Base-by-base conservation (phyloP, 2,113 vertebrate genomes). In the Paedocypris sp. region DNA sequence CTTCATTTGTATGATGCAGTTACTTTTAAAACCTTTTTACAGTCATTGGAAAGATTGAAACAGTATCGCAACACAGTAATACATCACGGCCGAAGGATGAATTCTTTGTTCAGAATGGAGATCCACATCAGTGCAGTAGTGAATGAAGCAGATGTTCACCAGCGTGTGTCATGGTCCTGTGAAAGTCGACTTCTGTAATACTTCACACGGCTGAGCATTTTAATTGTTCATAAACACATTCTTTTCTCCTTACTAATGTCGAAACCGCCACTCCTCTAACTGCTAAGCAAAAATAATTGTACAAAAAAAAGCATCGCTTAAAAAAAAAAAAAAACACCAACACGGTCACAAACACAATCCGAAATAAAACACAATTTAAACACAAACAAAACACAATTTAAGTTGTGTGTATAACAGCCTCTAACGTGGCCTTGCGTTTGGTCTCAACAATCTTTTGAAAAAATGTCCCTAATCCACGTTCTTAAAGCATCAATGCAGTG, bases 101-200 rank as follows among this genome's bases (percentile, higher is more conserved):
- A 10, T 42, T 41, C 4, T 26, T 5, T 12, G 36, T 56, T 6
- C 11, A 35, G 9, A 51, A 31, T 5, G 32, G 18, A 33, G 4
- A 18, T 51, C 9, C 6, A 35, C 4, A 9, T 41, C 16, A 57
- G 38, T 43, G 39, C 26, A 22, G 20, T 58, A 9, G 15, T 4
- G 22, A 39, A 25, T 20, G 39, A 42, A 22, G 12, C 6, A 54
- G 4, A 12, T n/a, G 3, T 38, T 36, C 9, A 18, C 22, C 23
- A 31, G 26, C 46, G 31, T 9, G 35, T 39, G 43, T 58, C 11
- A 19, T 6, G 6, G 26, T 43, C 26, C 22, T 22, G 53, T 42
- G 22, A 57, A 43, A 42, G 19, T 7, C 29, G 53, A 43, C 53
- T 32, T 15, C 3, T 15, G 4, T 58, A 58, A 58, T 58, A 58